Conservation (phyloP, 2,888 invertebrate genomes). For the Notodonta dromedarius region DNA sequence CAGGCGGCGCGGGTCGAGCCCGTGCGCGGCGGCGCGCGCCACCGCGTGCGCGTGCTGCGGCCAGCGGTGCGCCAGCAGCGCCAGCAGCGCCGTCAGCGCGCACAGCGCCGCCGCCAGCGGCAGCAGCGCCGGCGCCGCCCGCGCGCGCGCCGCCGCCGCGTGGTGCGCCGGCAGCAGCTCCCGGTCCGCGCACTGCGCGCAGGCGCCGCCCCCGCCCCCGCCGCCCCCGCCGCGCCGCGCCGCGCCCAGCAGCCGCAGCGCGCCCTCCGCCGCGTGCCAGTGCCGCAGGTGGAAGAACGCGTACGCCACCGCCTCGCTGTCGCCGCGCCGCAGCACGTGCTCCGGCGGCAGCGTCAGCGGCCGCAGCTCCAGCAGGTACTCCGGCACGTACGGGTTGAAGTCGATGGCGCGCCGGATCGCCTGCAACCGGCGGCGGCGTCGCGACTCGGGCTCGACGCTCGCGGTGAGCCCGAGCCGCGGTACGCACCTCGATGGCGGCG, state of each 20-base stretch:
- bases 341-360: slow-evolving; percentile 98
- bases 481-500: slow-evolving; percentile 92
- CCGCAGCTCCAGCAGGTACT: slow-evolving; percentile 97
- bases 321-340: slow-evolving; percentile 97
- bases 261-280: slow-evolving; percentile 98
- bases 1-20: slow-evolving; percentile 43
- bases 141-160: slow-evolving; percentile 94
- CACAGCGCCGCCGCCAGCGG: slow-evolving; percentile 95
- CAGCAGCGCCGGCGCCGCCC: slow-evolving; percentile 90
- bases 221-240: slow-evolving; percentile 88
- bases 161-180: slow-evolving; percentile 95
- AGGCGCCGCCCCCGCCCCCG: slow-evolving; percentile 89
- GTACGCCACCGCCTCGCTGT: slow-evolving; percentile 98
- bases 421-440: slow-evolving; percentile 12
- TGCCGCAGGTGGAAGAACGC: slow-evolving; percentile 97
- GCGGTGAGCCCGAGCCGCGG: slow-evolving; percentile 77
- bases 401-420: slow-evolving; percentile 94
- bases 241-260: slow-evolving; percentile 94
- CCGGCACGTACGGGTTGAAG: slow-evolving; percentile 99
- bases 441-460: neutral
- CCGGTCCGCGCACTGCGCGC: slow-evolving; percentile 92
- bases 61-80: slow-evolving; percentile 71
- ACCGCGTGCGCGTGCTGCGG: slow-evolving; percentile 47
- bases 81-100: slow-evolving; percentile 86
- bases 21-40: slow-evolving; percentile 40